These are phyloP conservation scores for Sanderia malayensis DNA, from an alignment of 30 jellyfish, hydroid and myxozoan species.

Conservation along the genomic window DNA sequence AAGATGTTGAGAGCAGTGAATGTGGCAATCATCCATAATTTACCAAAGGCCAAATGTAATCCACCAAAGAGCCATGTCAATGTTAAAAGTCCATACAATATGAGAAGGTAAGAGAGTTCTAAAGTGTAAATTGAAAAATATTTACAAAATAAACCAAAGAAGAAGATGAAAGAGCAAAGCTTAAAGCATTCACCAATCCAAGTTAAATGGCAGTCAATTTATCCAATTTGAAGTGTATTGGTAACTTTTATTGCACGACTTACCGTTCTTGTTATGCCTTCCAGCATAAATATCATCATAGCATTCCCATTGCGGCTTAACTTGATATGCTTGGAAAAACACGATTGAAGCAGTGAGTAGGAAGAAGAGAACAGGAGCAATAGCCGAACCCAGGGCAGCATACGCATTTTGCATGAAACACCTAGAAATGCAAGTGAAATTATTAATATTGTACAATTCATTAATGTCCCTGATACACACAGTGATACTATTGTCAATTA, in stretches of 20 bases:
- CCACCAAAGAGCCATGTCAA: constrained; percentile 95
- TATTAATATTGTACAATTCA: background rate
- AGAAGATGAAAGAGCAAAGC: no score
- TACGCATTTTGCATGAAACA: constrained; percentile 88
- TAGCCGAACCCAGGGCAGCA: constrained; percentile 87
- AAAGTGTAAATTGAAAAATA: no score
- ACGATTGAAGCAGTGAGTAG: constrained; percentile 70
- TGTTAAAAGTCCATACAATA: constrained; percentile 54
- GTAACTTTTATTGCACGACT: no score
- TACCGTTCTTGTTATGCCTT: constrained; percentile 84
- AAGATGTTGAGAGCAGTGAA: constrained; percentile 73
- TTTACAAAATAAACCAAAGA: no score
- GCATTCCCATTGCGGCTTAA: constrained; percentile 95
- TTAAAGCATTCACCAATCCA: no score
- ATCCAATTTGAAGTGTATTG: no score
- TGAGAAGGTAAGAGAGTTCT: constrained; percentile 81
- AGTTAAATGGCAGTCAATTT: no score
- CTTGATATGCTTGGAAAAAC: constrained; percentile 92
- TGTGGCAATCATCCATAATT: constrained; percentile 73
- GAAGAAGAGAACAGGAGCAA: constrained; percentile 75
- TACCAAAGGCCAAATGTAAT: constrained; percentile 83
- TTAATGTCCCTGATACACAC: no score
- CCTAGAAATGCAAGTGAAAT: constrained; percentile 38
- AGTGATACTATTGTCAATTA: no score
- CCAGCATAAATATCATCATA: constrained; percentile 93